Evolutionary conservation across 2,797 vertebrate genomes (phyloP).

Genomic region (Masticophis lateralis): DNA sequence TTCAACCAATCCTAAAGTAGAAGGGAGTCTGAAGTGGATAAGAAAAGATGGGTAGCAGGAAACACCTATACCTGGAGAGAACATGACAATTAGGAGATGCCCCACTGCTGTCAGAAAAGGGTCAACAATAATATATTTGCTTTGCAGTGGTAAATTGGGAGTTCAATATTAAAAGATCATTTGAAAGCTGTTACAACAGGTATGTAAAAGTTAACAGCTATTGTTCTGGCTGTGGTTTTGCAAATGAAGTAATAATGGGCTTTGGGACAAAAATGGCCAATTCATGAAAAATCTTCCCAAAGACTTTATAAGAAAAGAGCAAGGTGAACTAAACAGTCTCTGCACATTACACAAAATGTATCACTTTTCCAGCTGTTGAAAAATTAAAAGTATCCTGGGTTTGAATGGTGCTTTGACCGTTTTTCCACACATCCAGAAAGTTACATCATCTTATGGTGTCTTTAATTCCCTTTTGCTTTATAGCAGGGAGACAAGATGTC

Average conservation of each 20-base stretch:
- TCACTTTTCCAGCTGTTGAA: background rate
- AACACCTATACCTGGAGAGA: background rate
- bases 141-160: background rate
- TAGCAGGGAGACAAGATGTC: background rate
- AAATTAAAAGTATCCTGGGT: background rate
- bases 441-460: background rate
- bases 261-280: background rate
- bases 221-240: background rate
- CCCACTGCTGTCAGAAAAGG: background rate
- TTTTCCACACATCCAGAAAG: background rate
- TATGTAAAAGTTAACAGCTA: background rate
- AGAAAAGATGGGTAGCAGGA: background rate
- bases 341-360: background rate
- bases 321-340: background rate
- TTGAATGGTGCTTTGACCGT: background rate
- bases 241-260: background rate
- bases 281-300: background rate
- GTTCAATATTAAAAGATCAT: background rate
- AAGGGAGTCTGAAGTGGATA: background rate
- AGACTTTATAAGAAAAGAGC: background rate
- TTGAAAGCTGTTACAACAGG: background rate
- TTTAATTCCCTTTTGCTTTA: background rate
- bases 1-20: background rate
- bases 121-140: background rate
- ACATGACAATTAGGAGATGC: background rate